Evolutionary conservation across 2,113 vertebrate species (phyloP), one percentile per base, ranked within the genome.

Genomic region (Thymallus thymallus): DNA sequence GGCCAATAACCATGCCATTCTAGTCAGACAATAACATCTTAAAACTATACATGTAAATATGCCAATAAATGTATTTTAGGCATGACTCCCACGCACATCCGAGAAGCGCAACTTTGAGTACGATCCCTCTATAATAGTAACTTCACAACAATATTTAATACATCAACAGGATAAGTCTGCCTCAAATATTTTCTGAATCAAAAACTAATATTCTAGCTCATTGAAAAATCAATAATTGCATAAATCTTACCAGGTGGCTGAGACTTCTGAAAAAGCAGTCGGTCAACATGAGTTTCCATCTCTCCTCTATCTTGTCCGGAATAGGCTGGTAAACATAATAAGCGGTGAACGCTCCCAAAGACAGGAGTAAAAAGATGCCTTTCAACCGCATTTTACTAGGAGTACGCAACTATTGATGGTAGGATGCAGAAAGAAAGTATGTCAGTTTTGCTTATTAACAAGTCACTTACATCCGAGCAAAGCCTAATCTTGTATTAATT

Each of bases 271-370:
- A 30, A 72, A 9, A 6, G 1, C 86, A 79, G 5, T 72, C 20
- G 13, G 84, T 0, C 2, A 93, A 0, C 90, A 94, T 90, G 26
- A 95, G 65, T 12, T 85, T 95, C 93, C 95, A 95, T 74, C 87
- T 87, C 74, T 97, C 85, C 1, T 91, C 94, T 0, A 94, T 46
- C 3, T 92, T 90, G 23, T 92, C 93, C 0, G 95, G 95, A 20
- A 98, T 14, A 1, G 96, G 95, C 1, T 5, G 90, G 18, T 96
- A 96, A 46, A 95, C 5, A n/a, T 92, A 95, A 83, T 96, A 95
- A 0, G 93, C 93, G 0, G 87, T 23, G 0, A 96, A 84, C 26
- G 86, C 86, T 1, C 92, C 82, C 45, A 90, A 2, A 0, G 94
- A 46, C 18, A 92, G n/a, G 30, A 93, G 62, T 73, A 95, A 22